These are phyloP conservation scores for Xerus rutilus DNA, from an alignment of 2,797 vertebrate genomes.

Conservation along the genomic window DNA sequence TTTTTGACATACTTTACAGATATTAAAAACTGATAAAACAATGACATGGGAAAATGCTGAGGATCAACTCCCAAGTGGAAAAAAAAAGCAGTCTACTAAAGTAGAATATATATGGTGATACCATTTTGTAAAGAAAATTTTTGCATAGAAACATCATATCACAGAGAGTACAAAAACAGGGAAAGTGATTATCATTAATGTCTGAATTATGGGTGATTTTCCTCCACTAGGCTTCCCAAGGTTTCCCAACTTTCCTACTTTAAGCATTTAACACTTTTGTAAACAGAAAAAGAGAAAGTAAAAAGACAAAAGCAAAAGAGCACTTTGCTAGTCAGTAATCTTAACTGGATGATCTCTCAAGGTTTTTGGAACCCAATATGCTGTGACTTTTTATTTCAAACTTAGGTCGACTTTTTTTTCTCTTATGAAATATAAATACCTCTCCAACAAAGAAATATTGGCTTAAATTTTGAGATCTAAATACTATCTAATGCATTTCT, in stretches of 20 bases:
- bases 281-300: neutral
- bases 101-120: neutral
- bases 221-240: neutral
- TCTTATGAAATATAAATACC: slow-evolving; percentile 31
- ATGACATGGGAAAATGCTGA: neutral
- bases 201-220: slow-evolving; percentile 30
- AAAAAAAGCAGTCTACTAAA: slow-evolving; percentile 37
- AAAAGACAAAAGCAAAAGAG: neutral
- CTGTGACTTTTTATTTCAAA: slow-evolving; percentile 59
- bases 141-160: neutral
- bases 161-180: neutral
- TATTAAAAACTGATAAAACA: slow-evolving; percentile 55
- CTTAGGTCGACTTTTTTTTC: neutral
- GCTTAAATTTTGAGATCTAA: slow-evolving; percentile 20
- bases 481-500: neutral
- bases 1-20: slow-evolving; percentile 30
- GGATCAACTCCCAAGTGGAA: neutral
- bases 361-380: neutral
- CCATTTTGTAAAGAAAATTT: slow-evolving; percentile 34
- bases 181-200: neutral
- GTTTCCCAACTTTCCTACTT: slow-evolving; percentile 42
- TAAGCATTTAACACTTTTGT: neutral
- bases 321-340: neutral
- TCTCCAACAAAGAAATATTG: neutral
- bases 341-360: slow-evolving; percentile 38